Evolutionary conservation across 2,888 invertebrate species (phyloP), one percentile per base, ranked within the genome.

Genomic region (Celastrina argiolus): DNA sequence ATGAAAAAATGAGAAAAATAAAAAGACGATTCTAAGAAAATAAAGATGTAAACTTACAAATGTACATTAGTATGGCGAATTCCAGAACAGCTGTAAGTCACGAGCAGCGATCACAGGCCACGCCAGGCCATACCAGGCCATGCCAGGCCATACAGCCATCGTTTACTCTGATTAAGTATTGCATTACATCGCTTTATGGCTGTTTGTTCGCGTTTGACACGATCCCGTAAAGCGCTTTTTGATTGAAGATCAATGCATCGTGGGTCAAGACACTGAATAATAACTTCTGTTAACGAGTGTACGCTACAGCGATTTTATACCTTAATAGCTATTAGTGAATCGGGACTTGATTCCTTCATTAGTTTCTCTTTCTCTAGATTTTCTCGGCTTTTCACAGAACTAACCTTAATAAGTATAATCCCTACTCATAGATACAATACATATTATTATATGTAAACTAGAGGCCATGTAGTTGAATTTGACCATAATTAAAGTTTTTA

Each of bases 191-290:
- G 58, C 58, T 58, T 58, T 58, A 58, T 58, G 28, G 58, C 16
- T 58, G 58, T 31, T 58, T 31, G 31, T 58, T 58, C 8, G 58
- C 31, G 58, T 58, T 58, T 58, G 58, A 58, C 58, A 58, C 31
- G 28, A 58, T 16, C 2, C 58, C 31, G 18, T 34, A 61, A 18
- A 39, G 61, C 61, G 39, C 61, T 36, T 61, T 61, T 18, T 39
- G 61, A 61, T 61, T 36, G 36, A 61, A 18, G 61, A 61, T 39
- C 39, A 18, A 36, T 22, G 61, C 39, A 18, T 34, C 16, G 31
- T 8, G 22, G 39, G 36, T 72, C 72, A 69, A 70, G 74, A 72
- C 75, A 73, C 73, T 70, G 72, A 72, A 74, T 74, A 74, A 74
- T 73, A 73, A 61, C 36, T 61, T 61, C 22, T 61, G 59, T 59